Percentiles rank a stretch among this genome's conserved stretches.
Evolutionary conservation across 2,113 vertebrate species (phyloP).

Genomic region (Hydropotes inermis): DNA sequence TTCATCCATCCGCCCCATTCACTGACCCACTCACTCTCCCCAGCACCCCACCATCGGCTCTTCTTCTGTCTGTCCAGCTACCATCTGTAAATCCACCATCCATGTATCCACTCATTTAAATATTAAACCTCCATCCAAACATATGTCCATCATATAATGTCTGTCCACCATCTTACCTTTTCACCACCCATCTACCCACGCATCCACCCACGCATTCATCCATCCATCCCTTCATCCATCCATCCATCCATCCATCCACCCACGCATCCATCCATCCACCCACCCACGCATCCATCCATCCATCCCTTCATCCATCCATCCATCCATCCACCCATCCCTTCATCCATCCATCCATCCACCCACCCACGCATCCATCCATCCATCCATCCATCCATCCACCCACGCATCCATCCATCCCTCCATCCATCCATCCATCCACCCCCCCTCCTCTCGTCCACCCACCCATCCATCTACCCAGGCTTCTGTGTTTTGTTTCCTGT

Average conservation of each 20-base stretch:
- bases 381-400: too few species aligned
- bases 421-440: neutral
- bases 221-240: too few species aligned
- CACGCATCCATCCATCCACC: fast-evolving
- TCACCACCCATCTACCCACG: neutral
- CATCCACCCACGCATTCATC: fast-evolving
- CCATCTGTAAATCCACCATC: neutral
- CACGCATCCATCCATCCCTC: neutral
- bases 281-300: fast-evolving
- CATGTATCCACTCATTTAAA: neutral
- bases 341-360: neutral
- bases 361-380: fast-evolving
- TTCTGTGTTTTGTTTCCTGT: neutral
- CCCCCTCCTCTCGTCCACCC: neutral
- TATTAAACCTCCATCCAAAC: neutral
- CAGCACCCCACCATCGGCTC: neutral
- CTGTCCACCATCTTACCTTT: neutral
- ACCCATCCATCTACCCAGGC: fast-evolving
- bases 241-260: neutral
- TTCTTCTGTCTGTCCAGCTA: neutral
- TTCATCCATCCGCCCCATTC: neutral
- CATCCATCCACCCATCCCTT: neutral
- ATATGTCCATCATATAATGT: neutral
- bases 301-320: neutral
- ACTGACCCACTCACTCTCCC: neutral